Percentiles rank a stretch among this genome's conserved stretches.
These are phyloP conservation scores for Megathymus violae DNA, from an alignment of 1,140 invertebrate species.

Conservation along the genomic window DNA sequence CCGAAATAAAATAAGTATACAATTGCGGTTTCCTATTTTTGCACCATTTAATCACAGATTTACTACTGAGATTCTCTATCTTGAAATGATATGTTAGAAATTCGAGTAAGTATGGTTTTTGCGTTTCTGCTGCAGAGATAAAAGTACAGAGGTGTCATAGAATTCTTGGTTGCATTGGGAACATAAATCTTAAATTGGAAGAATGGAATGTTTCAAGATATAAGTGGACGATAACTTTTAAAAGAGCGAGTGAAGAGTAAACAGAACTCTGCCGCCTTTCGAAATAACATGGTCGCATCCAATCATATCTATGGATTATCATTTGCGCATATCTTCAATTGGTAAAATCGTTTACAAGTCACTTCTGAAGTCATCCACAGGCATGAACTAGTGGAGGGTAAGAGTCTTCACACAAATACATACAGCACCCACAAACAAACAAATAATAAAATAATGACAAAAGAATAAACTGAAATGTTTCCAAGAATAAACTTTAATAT, in stretches of 20 bases:
- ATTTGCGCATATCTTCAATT: no score
- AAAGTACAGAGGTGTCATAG: constrained; percentile 12
- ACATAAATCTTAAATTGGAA: constrained; percentile 20
- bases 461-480: no score
- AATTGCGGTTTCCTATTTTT: background rate
- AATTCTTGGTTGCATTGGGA: constrained; percentile 23
- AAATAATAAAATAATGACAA: no score
- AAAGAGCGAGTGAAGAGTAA: constrained; percentile 24
- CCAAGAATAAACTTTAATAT: no score
- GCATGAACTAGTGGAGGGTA: no score
- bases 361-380: no score
- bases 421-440: no score
- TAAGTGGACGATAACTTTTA: constrained; percentile 24
- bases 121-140: constrained; percentile 17
- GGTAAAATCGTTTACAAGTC: no score
- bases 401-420: no score
- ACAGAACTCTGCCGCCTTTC: constrained; percentile 20
- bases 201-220: constrained; percentile 27
- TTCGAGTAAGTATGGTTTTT: background rate
- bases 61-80: background rate
- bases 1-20: background rate
- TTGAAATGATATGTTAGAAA: background rate
- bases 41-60: background rate
- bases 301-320: no score
- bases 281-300: no score